Evolutionary conservation across 2,888 invertebrate species (phyloP), one percentile per base, ranked within the genome.

Genomic region (Microdon myrmicae): DNA sequence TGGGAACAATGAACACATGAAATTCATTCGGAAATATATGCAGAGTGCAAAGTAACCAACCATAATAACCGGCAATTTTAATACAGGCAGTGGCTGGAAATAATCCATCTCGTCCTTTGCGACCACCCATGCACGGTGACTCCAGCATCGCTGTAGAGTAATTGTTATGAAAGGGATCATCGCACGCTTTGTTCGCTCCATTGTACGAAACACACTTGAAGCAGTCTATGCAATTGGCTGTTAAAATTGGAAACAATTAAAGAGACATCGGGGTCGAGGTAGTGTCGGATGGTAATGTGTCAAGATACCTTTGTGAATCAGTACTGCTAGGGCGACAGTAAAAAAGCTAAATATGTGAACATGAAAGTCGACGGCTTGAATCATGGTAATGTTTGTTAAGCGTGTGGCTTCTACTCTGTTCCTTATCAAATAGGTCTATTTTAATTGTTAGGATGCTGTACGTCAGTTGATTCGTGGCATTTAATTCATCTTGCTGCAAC

Each of bases 21-120:
- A n/a, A 43, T 29, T 23, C 25, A 25, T 14, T 43, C 9, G 25
- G 26, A 25, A 10, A 10, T 10, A 4, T 13, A 29, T 5, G 9
- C 6, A n/a, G 29, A 29, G 6, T 29, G 5, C 5, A 4, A 10
- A 9, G 6, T n/a, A 19, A 34, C 56, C 82, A 80, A 97, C 96
- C 91, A 77, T 92, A 93, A 68, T 88, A 84, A 16, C 97, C 97
- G 58, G 90, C 90, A 67, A 98, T 89, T 83, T 98, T 98, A 72
- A 98, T 91, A 78, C 98, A 98, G 32, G 96, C 92, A 1, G 97
- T 96, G 10, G 96, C 97, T 0, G 97, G 98, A 81, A 96, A 98
- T 6, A 94, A 82, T 0, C 97, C 98, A 73, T 94, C 89, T 20
- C 97, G 83, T 1, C 91, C 92, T 80, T 96, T 96, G 68, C 96